Evolutionary conservation across 2,113 vertebrate genomes (phyloP).

Genomic region (Bubo blakistoni): DNA sequence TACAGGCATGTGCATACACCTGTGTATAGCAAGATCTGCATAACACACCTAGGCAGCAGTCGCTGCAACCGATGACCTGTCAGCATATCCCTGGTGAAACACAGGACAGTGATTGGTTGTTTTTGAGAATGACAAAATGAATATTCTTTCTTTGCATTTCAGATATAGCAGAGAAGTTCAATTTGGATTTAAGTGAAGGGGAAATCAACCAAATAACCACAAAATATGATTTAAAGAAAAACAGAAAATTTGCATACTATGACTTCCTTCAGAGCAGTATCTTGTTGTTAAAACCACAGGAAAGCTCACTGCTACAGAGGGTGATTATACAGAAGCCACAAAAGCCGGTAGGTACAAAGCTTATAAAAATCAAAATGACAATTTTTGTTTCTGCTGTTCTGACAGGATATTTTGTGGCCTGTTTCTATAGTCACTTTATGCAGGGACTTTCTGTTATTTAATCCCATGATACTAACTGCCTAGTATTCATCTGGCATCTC

Average conservation of each 20-base stretch:
- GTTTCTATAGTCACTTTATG: not conserved
- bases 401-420: not conserved
- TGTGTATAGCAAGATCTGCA: not conserved
- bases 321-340: slow-evolving; percentile 58
- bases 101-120: rapidly evolving
- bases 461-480: not conserved
- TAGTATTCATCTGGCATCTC: not conserved
- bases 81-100: not conserved
- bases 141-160: not conserved
- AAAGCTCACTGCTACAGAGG: slow-evolving; percentile 35
- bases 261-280: slow-evolving; percentile 73
- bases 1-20: not conserved
- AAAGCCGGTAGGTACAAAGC: slow-evolving; percentile 33
- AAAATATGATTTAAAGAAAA: slow-evolving; percentile 66
- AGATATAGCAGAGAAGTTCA: slow-evolving; percentile 70
- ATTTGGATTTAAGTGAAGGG: slow-evolving; percentile 53
- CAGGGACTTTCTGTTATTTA: not conserved
- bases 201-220: slow-evolving; percentile 67
- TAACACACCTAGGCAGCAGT: not conserved
- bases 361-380: not conserved
- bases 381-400: not conserved
- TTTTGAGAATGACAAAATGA: not conserved
- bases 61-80: not conserved
- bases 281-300: slow-evolving; percentile 59
- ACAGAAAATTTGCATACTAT: slow-evolving; percentile 66